Base-by-base conservation (phyloP, 2,113 vertebrate species). In the Neomonachus schauinslandi region DNA sequence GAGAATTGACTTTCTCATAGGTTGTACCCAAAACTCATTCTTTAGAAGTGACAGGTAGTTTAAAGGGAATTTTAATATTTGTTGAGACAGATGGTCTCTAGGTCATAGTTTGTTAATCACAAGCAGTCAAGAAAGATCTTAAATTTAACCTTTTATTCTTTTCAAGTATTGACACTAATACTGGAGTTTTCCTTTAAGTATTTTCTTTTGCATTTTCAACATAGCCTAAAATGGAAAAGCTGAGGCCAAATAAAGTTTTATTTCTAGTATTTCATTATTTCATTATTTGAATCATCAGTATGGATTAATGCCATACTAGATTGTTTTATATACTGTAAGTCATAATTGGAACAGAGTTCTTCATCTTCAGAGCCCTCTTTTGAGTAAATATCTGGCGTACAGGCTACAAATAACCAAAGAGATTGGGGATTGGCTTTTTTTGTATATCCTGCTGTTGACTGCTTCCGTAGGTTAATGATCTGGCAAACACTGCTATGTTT, bases 121-220 rank as follows among this genome's bases (percentile, higher is more conserved):
- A 42, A 63, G 81, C 90, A 91, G 76, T 69, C 55, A 88, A 87
- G 89, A 96, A 94, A 87, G 5, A 86, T 97, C 80, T 85, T 92
- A 96, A 94, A 81, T 85, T 95, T 86, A 95, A 84, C 49, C 11
- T 96, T 90, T 90, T 83, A 49, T 65, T 93, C 46, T 93, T 85
- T 72, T 90, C 24, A 80, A 89, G 57, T 97, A 36, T 74, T 91
- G 71, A 79, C 31, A 95, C n/a, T 21, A 76, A 21, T 83, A 67
- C 89, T 97, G 95, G 88, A 92, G 85, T 96, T 96, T 92, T 93
- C 96, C 89, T 97, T 93, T 95, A 95, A 93, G 51, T 94, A 88
- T 51, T 57, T 95, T 92, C 86, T 90, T 85, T 91, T 92, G 80
- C 88, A 93, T 94, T 95, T 95, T 84, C 87, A 92, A 84, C 89